Evolutionary conservation across 2,797 vertebrate species (phyloP).

Genomic region (Eupleurogrammus muticus): DNA sequence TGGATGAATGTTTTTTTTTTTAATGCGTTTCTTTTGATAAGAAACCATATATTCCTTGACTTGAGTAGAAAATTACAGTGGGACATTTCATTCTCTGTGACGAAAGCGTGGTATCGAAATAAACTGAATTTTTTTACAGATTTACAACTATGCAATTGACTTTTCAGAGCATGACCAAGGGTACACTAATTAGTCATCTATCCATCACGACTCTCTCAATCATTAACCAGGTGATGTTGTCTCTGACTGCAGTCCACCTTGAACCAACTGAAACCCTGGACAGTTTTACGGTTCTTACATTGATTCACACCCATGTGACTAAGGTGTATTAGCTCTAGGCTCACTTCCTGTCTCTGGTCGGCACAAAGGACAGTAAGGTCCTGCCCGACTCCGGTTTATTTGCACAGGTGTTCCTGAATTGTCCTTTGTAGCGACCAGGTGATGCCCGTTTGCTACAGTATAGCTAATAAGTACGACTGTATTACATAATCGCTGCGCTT

Average conservation of each 20-base stretch:
- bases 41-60: not conserved
- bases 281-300: constrained; percentile 51
- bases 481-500: constrained; percentile 21
- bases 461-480: constrained; percentile 7
- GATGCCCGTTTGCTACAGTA: constrained; percentile 32
- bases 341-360: constrained; percentile 19
- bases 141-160: constrained; percentile 29
- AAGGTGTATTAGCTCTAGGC: constrained; percentile 46
- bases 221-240: constrained; percentile 68
- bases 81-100: constrained; percentile 5
- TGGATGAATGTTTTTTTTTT: no score
- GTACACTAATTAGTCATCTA: constrained; percentile 68
- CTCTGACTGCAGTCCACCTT: constrained; percentile 40
- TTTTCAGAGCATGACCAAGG: constrained; percentile 33
- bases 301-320: constrained; percentile 61
- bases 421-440: constrained; percentile 40
- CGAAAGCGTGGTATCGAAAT: constrained; percentile 4
- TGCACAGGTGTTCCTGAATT: constrained; percentile 58
- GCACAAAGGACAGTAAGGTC: constrained; percentile 44
- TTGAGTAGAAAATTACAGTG: not conserved
- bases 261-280: constrained; percentile 41
- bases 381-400: constrained; percentile 40
- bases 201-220: constrained; percentile 65
- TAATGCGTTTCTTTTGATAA: no score
- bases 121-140: constrained; percentile 35